Evolutionary conservation across 2,797 vertebrate species (phyloP), one percentile per base, ranked within the genome.

Genomic region (Diplodus sargus): DNA sequence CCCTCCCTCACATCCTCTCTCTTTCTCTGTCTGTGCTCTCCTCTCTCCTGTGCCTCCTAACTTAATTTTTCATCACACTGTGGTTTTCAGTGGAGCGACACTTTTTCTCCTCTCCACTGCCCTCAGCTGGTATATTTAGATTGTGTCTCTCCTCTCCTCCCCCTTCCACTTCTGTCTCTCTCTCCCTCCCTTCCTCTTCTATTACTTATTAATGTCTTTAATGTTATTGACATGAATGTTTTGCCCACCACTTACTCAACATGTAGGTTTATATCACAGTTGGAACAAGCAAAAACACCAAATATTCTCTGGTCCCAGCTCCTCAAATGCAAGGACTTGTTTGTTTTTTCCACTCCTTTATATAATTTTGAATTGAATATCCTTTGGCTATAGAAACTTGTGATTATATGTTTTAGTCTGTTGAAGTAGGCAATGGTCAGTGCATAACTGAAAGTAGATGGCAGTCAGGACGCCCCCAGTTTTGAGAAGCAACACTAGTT

Each of bases 51-150:
- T 61, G 60, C 56, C 68, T 82, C 69, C 69, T 64, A 83, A 75
- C 66, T 87, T 87, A 78, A 90, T 90, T 86, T 91, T 91, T 92
- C 72, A 90, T 89, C 63, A 76, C 80, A 70, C 76, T 72, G 58
- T 60, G 60, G 62, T 84, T 86, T 88, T 75, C 76, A 78, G 77
- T 81, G 68, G 54, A 34, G 25, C 1, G 0, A 22, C 1, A 10
- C 51, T 81, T 76, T 76, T 81, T 77, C 70, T 80, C 83, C 81
- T 86, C 71, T 87, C 76, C 82, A 76, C 81, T 11, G 61, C 82
- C 81, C 78, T 85, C 85, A 81, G 67, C 85, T 80, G 76, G 57
- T 88, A 85, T 80, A 91, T 90, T 86, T 86, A 81, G 70, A 83
- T 16, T 54, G 39, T 45, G 52, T 70, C 68, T 70, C 51, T 59